Base-by-base conservation (phyloP, 2,888 invertebrate species). In the Coecobrya sp. region DNA sequence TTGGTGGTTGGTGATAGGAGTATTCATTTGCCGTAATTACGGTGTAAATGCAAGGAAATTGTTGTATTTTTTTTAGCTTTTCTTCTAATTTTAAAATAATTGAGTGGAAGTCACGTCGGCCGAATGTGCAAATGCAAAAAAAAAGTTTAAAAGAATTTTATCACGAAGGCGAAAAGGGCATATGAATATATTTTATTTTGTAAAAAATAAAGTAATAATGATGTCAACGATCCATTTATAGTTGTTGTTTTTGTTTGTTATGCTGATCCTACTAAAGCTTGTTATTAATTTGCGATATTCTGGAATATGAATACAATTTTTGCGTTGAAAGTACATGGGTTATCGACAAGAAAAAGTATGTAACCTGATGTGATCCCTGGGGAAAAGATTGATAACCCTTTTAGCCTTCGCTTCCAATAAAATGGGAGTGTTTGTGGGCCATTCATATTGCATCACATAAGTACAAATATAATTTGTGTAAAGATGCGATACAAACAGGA, bases 361-460 rank as follows among this genome's bases (percentile, higher is more conserved):
- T 52, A 79, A 79, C 52, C 25, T 52, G 22, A 79, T 73, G 19
- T 73, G n/a, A 19, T 73, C 19, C 0, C 8, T 30, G n/a, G 2
- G 13, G 19, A 11, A 68, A 30, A 68, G 8, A 73, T 1, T 49
- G 76, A 79, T 79, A 79, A 79, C 79, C 79, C 25, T 45, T 76
- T 13, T 8, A 25, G 16, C 30, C 79, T 42, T 79, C 19, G 49
- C 79, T 79, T 79, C 52, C 49, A 79, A 16, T 27, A 52, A 79
- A 52, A 79, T 79, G 52, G 79, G 79, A 79, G 79, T 49, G 79
- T 79, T 79, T 52, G 13, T 79, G n/a, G 79, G 79, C 49, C 79
- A 79, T 25, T 49, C 49, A 76, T 22, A 25, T 73, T 76, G 45
- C 68, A n/a, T n/a, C n/a, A n/a, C n/a, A n/a, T n/a, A n/a, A n/a